Percentiles rank a stretch among this genome's conserved stretches.
These are phyloP conservation scores for Centroberyx gerrardi DNA, from an alignment of 2,797 vertebrate genomes.

Conservation along the genomic window DNA sequence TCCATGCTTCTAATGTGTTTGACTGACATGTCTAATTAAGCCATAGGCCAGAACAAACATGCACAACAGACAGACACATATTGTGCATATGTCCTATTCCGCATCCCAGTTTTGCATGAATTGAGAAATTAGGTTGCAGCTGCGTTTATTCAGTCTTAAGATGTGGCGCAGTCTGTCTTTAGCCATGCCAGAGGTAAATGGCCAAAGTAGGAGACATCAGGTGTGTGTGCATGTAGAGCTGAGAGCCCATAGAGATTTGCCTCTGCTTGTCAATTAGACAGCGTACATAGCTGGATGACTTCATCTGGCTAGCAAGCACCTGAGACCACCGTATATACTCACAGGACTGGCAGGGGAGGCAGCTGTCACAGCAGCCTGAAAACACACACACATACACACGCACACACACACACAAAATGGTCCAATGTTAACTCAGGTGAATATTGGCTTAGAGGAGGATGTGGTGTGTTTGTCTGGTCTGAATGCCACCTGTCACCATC, in stretches of 20 bases:
- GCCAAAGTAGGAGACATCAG: slow-evolving; percentile 73
- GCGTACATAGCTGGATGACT: slow-evolving; percentile 74
- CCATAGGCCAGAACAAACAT: slow-evolving; percentile 14
- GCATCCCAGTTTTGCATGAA: slow-evolving; percentile 1
- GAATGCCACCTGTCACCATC: slow-evolving; percentile 91
- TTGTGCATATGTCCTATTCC: slow-evolving; percentile 3
- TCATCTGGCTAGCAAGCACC: slow-evolving; percentile 77
- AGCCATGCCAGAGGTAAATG: slow-evolving; percentile 58
- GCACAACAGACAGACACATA: slow-evolving; percentile 1
- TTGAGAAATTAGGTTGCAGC: slow-evolving; percentile 57
- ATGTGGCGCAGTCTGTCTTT: slow-evolving; percentile 35
- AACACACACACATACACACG: slow-evolving; percentile 40
- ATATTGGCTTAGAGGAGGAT: slow-evolving; percentile 88
- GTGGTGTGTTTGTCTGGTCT: slow-evolving; percentile 85
- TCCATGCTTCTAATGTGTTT: slow-evolving; percentile 8
- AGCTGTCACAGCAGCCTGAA: slow-evolving; percentile 68
- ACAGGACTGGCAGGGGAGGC: slow-evolving; percentile 64
- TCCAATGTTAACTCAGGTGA: slow-evolving; percentile 81
- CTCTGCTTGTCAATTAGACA: slow-evolving; percentile 81
- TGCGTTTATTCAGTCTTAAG: slow-evolving; percentile 58
- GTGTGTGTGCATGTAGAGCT: slow-evolving; percentile 65
- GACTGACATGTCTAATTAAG: slow-evolving; percentile 25
- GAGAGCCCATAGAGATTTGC: slow-evolving; percentile 73
- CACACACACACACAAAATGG: slow-evolving; percentile 57
- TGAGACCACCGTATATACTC: slow-evolving; percentile 71